Evolutionary conservation across 2,113 vertebrate species (phyloP), one percentile per base, ranked within the genome.

Genomic region (Corythornis cristatus): DNA sequence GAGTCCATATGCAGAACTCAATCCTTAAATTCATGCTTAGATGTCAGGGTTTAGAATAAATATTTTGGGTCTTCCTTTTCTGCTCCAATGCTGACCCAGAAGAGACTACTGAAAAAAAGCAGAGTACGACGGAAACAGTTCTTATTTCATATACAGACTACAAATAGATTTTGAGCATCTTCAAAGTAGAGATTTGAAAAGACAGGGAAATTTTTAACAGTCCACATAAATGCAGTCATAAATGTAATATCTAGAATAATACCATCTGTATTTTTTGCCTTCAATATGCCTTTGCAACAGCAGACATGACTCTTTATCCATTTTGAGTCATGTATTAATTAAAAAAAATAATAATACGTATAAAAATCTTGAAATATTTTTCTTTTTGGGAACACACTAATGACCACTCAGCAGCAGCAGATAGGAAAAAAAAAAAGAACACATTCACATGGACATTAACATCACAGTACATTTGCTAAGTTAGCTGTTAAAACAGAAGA

Each of bases 281-380:
- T 56, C 60, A 66, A 15, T n/a, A 28, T 18, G 22, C 4, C n/a
- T 93, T 73, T 83, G 18, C 35, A 88, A 57, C 14, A 46, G 9
- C 26, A 86, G 28, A 11, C 0, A 2, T 14, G 21, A 45, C 54
- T 66, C 12, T 72, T 66, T 57, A 45, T 35, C 22, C 15, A 65
- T 43, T 67, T 23, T 65, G 13, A 58, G 17, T 15, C 12, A 64
- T 4, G 21, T 0, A 28, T 28, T 60, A 12, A 46, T 43, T 5
- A 5, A 22, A 74, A 83, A 58, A 53, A 2, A 5, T n/a, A n/a
- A n/a, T n/a, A n/a, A n/a, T n/a, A 21, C 0, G 1, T n/a, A 48
- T 13, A 21, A 61, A 89, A 61, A 16, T 0, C 6, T 64, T 62
- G 23, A 43, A 4, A n/a, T 15, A 0, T 3, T 42, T 53, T 91